Conservation (phyloP, 2,113 vertebrate species). For the Symphodus melops region DNA sequence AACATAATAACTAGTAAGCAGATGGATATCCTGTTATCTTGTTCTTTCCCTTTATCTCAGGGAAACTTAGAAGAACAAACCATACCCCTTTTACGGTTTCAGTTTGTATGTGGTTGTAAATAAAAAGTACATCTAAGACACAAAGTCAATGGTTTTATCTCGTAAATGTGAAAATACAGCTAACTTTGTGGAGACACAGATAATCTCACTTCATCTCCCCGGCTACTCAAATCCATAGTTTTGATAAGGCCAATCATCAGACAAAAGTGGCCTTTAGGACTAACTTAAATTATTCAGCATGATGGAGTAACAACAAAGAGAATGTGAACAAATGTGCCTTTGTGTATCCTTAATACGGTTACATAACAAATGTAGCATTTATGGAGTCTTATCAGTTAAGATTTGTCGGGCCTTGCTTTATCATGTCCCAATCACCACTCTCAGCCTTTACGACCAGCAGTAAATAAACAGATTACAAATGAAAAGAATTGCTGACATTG, state of each 20-base stretch:
- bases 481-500: background rate
- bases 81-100: background rate
- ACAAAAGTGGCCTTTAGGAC: slow-evolving; percentile 1
- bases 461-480: background rate
- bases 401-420: background rate
- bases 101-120: slow-evolving; percentile 27
- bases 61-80: slow-evolving; percentile 11
- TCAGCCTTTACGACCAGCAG: background rate
- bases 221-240: slow-evolving; percentile 1
- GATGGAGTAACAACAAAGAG: background rate
- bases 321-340: background rate
- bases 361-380: background rate
- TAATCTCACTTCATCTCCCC: slow-evolving; percentile 24
- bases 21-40: background rate
- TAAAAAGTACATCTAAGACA: slow-evolving; percentile 30
- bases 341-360: background rate
- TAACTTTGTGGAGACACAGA: slow-evolving; percentile 14
- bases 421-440: background rate
- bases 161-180: slow-evolving; percentile 15
- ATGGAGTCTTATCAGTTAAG: background rate
- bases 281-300: background rate
- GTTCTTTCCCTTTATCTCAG: slow-evolving; percentile 16
- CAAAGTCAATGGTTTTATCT: slow-evolving; percentile 35
- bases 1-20: background rate
- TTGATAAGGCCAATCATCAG: slow-evolving; percentile 41